Evolutionary conservation across 2,113 vertebrate genomes (phyloP).

Genomic region (Solea senegalensis): DNA sequence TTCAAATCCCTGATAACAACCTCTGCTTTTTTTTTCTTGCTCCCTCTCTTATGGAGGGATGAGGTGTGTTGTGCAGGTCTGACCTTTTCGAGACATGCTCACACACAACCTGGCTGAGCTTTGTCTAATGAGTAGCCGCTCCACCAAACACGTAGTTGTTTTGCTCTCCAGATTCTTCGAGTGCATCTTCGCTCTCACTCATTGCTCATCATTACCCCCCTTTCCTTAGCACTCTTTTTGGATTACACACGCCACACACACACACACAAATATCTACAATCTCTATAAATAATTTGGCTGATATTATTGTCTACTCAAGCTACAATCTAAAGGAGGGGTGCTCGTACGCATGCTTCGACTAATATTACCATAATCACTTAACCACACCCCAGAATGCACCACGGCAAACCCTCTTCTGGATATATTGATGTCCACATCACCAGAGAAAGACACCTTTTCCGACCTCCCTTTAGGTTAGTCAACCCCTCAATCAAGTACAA

Average conservation of each 20-base stretch:
- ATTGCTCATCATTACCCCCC: too few relatives aligned
- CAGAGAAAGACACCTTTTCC: constrained; percentile 23
- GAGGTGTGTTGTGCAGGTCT: fast-evolving
- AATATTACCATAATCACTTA: neutral
- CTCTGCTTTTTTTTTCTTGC: fast-evolving
- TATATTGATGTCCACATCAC: constrained; percentile 21
- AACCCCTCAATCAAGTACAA: constrained; percentile 21
- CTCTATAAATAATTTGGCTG: neutral
- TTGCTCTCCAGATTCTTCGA: neutral
- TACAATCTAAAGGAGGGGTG: constrained; percentile 30
- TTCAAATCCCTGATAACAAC: constrained; percentile 5
- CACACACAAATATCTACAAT: constrained; percentile 15
- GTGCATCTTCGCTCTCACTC: neutral
- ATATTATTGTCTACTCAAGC: constrained; percentile 10
- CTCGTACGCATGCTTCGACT: neutral
- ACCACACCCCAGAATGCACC: constrained; percentile 19
- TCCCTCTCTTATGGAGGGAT: neutral
- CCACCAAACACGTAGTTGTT: neutral
- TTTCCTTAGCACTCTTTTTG: constrained; percentile 18
- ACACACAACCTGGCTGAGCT: neutral
- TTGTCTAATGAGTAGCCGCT: neutral
- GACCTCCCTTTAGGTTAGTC: constrained; percentile 65
- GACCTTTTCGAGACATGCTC: constrained; percentile 17
- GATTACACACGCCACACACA: constrained; percentile 34
- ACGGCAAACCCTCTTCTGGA: neutral